Percentiles rank a stretch among this genome's conserved stretches.
Evolutionary conservation across 2,797 vertebrate genomes (phyloP).

Genomic region (Coluber constrictor): DNA sequence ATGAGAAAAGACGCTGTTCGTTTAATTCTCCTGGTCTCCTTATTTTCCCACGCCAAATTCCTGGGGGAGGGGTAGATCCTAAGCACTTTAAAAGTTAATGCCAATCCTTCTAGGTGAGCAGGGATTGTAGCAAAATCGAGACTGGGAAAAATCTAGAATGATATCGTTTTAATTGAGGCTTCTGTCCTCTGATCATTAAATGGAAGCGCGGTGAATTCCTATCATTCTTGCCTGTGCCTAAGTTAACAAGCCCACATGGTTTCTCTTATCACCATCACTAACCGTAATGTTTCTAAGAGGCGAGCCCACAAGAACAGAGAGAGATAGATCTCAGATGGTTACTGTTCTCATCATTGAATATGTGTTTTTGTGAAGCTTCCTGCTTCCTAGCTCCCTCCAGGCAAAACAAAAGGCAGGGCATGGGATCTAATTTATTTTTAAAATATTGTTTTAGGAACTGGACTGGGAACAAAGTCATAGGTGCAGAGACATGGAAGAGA

Average conservation of each 20-base stretch:
- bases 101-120: neutral
- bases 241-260: constrained; percentile 69
- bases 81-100: neutral
- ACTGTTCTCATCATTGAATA: neutral
- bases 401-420: neutral
- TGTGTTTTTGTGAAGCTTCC: neutral
- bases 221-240: constrained; percentile 76
- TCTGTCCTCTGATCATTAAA: constrained; percentile 75
- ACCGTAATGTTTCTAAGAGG: constrained; percentile 58
- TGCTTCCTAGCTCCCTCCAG: neutral
- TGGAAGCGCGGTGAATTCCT: constrained; percentile 80
- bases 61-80: neutral
- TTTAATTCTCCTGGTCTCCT: neutral
- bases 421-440: neutral
- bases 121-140: neutral
- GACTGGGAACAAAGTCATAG: neutral
- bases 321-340: neutral
- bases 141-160: constrained; percentile 36
- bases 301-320: constrained; percentile 7
- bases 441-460: neutral
- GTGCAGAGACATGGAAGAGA: neutral
- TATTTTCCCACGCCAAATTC: neutral
- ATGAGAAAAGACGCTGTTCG: constrained; percentile 8
- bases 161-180: constrained; percentile 62
- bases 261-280: constrained; percentile 44